Percentiles rank a stretch among this genome's conserved stretches.
phyloP scores from a whole-genome alignment of 1,140 invertebrate genomes.

The Cepaea nemoralis region DNA sequence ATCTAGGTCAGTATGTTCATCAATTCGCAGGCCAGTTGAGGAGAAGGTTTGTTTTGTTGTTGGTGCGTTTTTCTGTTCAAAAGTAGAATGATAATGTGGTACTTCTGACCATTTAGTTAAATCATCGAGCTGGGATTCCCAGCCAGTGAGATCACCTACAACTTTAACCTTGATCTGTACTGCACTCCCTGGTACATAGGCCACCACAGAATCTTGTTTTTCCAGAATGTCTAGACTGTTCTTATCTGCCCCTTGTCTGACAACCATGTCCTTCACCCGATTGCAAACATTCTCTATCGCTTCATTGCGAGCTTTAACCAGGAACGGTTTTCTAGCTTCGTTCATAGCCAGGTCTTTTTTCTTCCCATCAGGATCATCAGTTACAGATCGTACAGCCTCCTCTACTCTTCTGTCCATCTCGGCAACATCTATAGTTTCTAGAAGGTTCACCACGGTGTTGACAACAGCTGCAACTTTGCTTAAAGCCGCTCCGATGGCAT shows the following conservation, averaged over 20 bases:
- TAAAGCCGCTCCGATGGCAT: constrained; percentile 67
- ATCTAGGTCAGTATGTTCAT: constrained; percentile 25
- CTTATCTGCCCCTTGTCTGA: constrained; percentile 52
- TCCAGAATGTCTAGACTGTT: constrained; percentile 52
- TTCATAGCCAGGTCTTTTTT: constrained; percentile 35
- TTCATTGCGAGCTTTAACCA: constrained; percentile 48
- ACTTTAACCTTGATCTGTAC: constrained; percentile 58
- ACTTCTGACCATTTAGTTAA: not conserved
- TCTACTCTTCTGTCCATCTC: constrained; percentile 36
- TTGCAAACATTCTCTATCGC: constrained; percentile 44
- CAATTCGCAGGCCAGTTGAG: constrained; percentile 28
- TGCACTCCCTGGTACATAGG: constrained; percentile 62
- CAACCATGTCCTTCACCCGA: constrained; percentile 42
- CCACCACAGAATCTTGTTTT: constrained; percentile 51
- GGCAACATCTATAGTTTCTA: constrained; percentile 42
- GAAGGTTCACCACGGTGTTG: constrained; percentile 55
- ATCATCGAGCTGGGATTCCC: not conserved
- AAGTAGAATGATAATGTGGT: not conserved
- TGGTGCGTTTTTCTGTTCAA: not conserved
- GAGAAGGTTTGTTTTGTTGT: constrained; percentile 30
- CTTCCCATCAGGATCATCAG: constrained; percentile 39
- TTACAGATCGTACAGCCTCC: constrained; percentile 5
- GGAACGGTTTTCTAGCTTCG: constrained; percentile 45
- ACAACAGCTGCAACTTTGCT: constrained; percentile 60
- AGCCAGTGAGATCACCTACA: constrained; percentile 49